Conservation (phyloP, 2,797 vertebrate species). For the Nannoperca australis region DNA sequence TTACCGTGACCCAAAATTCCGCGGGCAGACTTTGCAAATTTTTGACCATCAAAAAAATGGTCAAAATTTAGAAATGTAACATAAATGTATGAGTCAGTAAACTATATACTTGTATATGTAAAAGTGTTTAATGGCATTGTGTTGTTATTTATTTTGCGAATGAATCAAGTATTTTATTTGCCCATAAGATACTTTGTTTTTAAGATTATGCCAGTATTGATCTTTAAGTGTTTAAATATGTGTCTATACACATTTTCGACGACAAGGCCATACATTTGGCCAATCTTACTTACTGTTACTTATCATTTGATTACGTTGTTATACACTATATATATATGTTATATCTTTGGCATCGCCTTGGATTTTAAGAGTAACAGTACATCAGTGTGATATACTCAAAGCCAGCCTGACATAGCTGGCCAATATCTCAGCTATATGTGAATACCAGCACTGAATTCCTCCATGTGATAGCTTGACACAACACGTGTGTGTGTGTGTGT, state of each 20-base stretch:
- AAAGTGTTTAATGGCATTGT: too few species aligned
- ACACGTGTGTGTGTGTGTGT: slow-evolving; percentile 2
- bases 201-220: neutral
- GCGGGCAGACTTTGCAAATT: too few species aligned
- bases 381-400: slow-evolving; percentile 45
- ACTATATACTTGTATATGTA: too few species aligned
- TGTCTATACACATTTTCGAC: neutral
- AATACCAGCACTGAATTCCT: slow-evolving; percentile 41
- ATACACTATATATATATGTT: too few species aligned
- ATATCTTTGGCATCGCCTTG: slow-evolving; percentile 6
- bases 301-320: too few species aligned
- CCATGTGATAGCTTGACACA: slow-evolving; percentile 11
- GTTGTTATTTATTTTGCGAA: too few species aligned
- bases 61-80: too few species aligned
- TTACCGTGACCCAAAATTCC: too few species aligned
- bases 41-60: too few species aligned
- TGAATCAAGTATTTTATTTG: neutral
- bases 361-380: slow-evolving; percentile 31
- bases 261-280: neutral
- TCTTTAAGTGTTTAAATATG: neutral
- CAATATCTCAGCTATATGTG: slow-evolving; percentile 51
- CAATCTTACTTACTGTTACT: neutral
- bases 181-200: neutral
- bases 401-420: slow-evolving; percentile 15
- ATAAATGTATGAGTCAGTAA: too few species aligned